Evolutionary conservation across 2,888 invertebrate genomes (phyloP).

Genomic region (Suillia variegata): DNA sequence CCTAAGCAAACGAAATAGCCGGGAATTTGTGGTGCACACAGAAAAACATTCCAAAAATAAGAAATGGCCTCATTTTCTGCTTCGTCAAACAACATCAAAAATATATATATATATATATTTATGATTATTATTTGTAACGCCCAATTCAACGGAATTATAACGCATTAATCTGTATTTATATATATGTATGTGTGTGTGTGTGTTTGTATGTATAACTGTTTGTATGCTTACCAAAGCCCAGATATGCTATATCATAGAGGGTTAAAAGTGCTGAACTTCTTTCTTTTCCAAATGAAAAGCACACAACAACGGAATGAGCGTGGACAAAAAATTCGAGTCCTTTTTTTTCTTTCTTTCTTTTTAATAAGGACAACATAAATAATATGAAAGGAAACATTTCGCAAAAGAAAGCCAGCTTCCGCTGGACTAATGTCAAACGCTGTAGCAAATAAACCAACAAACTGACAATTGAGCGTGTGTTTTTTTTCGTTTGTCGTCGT

Average conservation of each 20-base stretch:
- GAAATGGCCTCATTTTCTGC: neutral
- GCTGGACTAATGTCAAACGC: neutral
- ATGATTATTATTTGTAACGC: neutral
- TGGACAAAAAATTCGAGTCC: neutral
- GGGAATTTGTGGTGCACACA: too few species aligned
- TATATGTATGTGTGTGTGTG: too few species aligned
- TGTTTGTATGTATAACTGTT: neutral
- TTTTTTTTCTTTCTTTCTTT: too few species aligned
- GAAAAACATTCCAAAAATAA: too few species aligned
- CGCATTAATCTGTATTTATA: neutral
- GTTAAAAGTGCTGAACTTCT: neutral
- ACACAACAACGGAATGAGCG: neutral
- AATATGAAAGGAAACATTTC: neutral
- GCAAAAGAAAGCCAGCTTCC: too few species aligned
- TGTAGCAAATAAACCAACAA: constrained; percentile 2
- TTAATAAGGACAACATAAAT: constrained; percentile 2
- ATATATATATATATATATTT: neutral
- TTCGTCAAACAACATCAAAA: neutral
- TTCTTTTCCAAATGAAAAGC: neutral
- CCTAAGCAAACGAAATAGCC: too few species aligned
- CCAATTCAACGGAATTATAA: neutral
- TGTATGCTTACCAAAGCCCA: neutral
- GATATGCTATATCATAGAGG: neutral
- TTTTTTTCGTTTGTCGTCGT: too few species aligned
- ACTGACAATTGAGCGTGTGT: constrained; percentile 7